phyloP scores from a whole-genome alignment of 2,113 vertebrate species.

The Tauraco erythrolophus region DNA sequence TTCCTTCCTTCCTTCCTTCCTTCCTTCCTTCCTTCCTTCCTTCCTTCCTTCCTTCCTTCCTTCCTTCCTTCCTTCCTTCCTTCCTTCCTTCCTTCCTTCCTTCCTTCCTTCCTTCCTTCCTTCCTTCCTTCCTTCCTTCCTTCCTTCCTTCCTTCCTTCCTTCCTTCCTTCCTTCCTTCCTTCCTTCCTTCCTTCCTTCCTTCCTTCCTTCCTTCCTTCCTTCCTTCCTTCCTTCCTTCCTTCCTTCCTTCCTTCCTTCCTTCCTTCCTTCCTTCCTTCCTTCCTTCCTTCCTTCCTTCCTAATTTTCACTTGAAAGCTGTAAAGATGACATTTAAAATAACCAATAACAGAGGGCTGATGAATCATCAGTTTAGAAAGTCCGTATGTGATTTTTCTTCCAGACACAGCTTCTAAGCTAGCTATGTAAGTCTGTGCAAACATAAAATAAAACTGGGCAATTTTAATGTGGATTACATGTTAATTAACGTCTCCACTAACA shows the following conservation, averaged over 20 bases:
- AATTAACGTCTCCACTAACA: not conserved
- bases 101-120: not conserved
- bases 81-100: no score
- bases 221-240: not conserved
- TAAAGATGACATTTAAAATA: not conserved
- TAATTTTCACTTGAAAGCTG: not conserved
- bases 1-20: not conserved
- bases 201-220: not conserved
- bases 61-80: not conserved
- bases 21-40: not conserved
- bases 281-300: no score
- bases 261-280: no score
- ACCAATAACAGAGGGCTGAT: not conserved
- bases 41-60: no score
- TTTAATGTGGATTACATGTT: slow-evolving; percentile 2
- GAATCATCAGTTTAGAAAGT: not conserved
- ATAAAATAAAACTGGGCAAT: not conserved
- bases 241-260: not conserved
- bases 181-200: no score
- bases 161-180: not conserved
- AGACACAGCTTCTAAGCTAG: not conserved
- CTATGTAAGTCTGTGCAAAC: not conserved
- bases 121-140: not conserved
- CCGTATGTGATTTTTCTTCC: not conserved
- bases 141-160: not conserved